Evolutionary conservation across 64 coral and sea anemone species (phyloP), one percentile per base, ranked within the genome.

Genomic region (Montipora foliosa): DNA sequence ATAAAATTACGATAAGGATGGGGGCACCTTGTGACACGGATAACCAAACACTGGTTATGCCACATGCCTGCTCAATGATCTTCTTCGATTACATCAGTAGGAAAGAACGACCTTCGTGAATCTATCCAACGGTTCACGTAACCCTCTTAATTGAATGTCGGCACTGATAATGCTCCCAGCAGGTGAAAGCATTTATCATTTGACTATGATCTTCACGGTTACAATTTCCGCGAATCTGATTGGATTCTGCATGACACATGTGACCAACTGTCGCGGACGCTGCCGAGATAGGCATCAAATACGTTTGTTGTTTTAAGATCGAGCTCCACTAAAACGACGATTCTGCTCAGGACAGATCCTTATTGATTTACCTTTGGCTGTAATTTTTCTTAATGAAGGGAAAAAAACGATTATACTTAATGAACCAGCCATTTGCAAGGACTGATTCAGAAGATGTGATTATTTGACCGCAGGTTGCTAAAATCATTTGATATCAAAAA

Each of bases 61-160:
- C 82, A 86, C 82, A 86, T 86, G 82, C 47, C 46, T 71, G 82
- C 47, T 72, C 82, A 86, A 14, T 86, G 64, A 86, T 10, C 8
- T 86, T 71, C 45, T 51, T 8, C 71, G 62, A 86, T 86, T 86
- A 86, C 82, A 70, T 86, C 82, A 86, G 44, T 44, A 67, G 19
- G 44, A 49, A 86, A 49, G 64, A 71, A 72, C 82, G 82, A 67
- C 81, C 81, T 62, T 84, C 62, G 21, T 84, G 60, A 15, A 29
- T 67, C 15, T 8, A 10, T 67, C 3, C 62, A 47, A 86, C 66
- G 64, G 82, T 17, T 86, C 62, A 86, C 4, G 47, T 16, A 58
- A 17, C 44, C 46, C 47, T 17, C 7, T 70, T 86, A 71, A 50
- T 51, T 49, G 17, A 73, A 51, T 70, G 61, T 86, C 82, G 5